phyloP scores from a whole-genome alignment of 2,113 vertebrate species.

The Vidua chalybeata region DNA sequence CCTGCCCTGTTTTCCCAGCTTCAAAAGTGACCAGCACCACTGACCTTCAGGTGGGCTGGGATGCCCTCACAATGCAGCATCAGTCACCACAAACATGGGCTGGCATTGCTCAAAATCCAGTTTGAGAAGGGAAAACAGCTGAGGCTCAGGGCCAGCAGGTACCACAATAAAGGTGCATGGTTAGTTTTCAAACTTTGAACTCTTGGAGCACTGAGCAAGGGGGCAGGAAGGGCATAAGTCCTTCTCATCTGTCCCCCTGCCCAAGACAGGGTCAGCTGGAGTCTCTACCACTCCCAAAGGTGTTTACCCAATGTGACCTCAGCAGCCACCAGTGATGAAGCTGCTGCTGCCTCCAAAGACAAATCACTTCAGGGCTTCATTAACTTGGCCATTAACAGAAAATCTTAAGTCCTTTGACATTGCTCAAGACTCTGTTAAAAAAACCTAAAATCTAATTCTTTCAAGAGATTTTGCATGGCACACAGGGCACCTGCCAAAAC shows the following conservation, averaged over 20 bases:
- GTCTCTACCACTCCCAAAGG: background rate
- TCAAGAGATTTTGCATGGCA: background rate
- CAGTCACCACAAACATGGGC: too few relatives aligned
- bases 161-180: background rate
- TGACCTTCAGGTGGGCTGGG: background rate
- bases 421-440: background rate
- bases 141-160: background rate
- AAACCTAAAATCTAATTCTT: background rate
- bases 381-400: background rate
- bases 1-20: background rate
- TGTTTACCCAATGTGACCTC: background rate
- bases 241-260: background rate
- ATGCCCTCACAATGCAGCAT: too few relatives aligned
- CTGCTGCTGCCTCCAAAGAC: background rate
- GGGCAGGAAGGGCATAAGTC: background rate
- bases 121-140: background rate
- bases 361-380: background rate
- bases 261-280: background rate
- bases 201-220: background rate
- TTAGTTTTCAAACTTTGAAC: background rate
- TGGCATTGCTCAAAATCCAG: background rate
- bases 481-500: background rate
- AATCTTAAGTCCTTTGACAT: background rate
- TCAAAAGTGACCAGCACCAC: background rate
- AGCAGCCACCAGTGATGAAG: background rate